These are phyloP conservation scores for Drosophila miranda DNA, from an alignment of 1,140 invertebrate species.

Conservation along the genomic window DNA sequence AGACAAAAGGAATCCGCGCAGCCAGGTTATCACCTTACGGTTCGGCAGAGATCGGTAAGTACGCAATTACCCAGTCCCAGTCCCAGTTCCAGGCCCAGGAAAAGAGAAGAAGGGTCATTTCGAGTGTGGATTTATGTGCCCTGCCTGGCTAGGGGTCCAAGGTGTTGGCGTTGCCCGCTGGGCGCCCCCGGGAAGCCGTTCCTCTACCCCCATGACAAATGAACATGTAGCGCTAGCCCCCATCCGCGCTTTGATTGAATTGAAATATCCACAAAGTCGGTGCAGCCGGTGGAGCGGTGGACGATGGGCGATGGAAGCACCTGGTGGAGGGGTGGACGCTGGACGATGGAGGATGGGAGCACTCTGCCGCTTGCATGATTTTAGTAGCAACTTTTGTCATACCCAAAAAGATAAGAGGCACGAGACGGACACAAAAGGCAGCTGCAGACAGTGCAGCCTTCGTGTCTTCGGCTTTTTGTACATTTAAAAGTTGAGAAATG, in stretches of 20 bases:
- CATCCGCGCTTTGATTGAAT: slow-evolving; percentile 47
- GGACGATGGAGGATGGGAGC: background rate
- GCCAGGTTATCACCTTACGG: slow-evolving; percentile 36
- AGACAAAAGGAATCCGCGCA: slow-evolving; percentile 36
- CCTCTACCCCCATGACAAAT: slow-evolving; percentile 43
- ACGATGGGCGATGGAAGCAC: background rate
- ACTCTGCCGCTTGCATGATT: slow-evolving; percentile 33
- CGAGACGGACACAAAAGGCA: slow-evolving; percentile 40
- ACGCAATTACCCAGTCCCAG: slow-evolving; percentile 45
- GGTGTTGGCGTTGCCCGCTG: slow-evolving; percentile 57
- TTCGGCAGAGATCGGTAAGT: slow-evolving; percentile 49
- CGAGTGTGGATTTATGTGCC: slow-evolving; percentile 40
- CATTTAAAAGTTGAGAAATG: slow-evolving; percentile 28
- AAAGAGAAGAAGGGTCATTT: slow-evolving; percentile 32
- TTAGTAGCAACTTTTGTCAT: slow-evolving; percentile 47
- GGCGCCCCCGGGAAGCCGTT: slow-evolving; percentile 31
- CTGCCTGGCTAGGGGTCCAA: slow-evolving; percentile 39
- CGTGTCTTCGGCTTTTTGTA: slow-evolving; percentile 22
- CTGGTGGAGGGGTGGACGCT: background rate
- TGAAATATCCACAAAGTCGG: slow-evolving; percentile 35
- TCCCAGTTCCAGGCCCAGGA: slow-evolving; percentile 13
- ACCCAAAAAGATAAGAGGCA: slow-evolving; percentile 48
- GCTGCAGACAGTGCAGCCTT: slow-evolving; percentile 27
- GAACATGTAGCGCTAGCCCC: slow-evolving; percentile 45
- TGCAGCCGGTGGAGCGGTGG: no score